phyloP scores from a whole-genome alignment of 2,113 vertebrate genomes.

The Trogon surrucura region DNA sequence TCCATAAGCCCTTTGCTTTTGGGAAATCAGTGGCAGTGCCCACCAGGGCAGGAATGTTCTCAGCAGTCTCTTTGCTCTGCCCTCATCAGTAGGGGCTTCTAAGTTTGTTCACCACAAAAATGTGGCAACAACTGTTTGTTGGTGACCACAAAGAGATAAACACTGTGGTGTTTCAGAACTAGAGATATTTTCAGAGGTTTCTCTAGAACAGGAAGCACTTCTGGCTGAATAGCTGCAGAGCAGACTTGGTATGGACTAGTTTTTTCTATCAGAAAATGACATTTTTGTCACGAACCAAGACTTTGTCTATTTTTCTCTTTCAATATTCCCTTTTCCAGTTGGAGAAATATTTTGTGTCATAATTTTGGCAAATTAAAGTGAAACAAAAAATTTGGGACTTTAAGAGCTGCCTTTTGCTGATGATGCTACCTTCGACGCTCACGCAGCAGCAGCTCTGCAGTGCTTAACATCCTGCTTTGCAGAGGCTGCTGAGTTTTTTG shows the following conservation, averaged over 20 bases:
- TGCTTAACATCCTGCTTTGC: too few species aligned
- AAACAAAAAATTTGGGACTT: background rate
- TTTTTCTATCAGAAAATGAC: background rate
- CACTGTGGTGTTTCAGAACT: conserved; percentile 21
- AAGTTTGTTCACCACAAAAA: conserved; percentile 49
- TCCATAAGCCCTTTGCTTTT: background rate
- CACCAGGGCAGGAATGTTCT: background rate
- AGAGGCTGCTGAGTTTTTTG: too few species aligned
- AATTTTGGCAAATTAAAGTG: background rate
- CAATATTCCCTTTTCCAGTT: background rate
- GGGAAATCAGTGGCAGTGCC: background rate
- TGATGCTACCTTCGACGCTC: too few species aligned
- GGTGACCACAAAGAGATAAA: conserved; percentile 59
- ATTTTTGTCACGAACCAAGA: background rate
- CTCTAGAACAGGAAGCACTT: conserved; percentile 22
- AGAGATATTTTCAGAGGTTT: conserved; percentile 51
- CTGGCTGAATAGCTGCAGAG: background rate
- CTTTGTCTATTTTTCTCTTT: background rate
- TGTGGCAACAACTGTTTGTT: conserved; percentile 36
- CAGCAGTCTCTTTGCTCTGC: background rate
- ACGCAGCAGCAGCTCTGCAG: too few species aligned
- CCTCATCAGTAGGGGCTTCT: background rate
- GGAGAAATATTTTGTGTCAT: background rate
- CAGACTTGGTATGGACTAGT: background rate
- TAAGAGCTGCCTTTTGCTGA: too few species aligned